Evolutionary conservation across 2,888 invertebrate genomes (phyloP).

Genomic region (Cenopis cana): DNA sequence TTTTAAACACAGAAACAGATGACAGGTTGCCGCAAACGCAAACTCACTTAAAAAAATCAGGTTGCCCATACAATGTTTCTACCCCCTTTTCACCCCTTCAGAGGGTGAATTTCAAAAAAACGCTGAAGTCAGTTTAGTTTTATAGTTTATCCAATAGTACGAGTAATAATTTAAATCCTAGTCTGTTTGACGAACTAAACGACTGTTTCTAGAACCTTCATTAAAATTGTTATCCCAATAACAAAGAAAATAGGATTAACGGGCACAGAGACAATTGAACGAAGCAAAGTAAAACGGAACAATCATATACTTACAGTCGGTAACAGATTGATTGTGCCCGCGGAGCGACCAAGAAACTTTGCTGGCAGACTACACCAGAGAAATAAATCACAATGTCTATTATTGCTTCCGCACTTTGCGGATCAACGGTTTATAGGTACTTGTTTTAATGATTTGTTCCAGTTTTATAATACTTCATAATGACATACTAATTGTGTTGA

Average conservation of each 20-base stretch:
- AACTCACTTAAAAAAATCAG: no score
- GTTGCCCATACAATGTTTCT: no score
- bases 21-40: no score
- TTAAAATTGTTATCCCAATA: conserved; percentile 30
- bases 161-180: background rate
- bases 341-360: conserved; percentile 50
- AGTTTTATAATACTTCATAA: background rate
- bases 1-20: no score
- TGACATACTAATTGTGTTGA: background rate
- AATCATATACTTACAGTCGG: conserved; percentile 51
- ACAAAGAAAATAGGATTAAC: conserved; percentile 44
- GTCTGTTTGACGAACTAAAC: background rate
- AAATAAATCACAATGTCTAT: conserved; percentile 61
- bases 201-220: background rate
- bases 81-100: no score
- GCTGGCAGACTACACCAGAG: conserved; percentile 57
- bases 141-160: no score
- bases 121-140: no score
- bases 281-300: conserved; percentile 54
- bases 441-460: background rate
- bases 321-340: conserved; percentile 56
- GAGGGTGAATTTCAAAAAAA: no score
- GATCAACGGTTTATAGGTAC: conserved; percentile 23
- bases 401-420: conserved; percentile 46
- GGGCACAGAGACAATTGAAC: conserved; percentile 54